Percentiles rank a stretch among this genome's conserved stretches.
Conservation (phyloP, 2,888 invertebrate species). For the Lamellibrachia columna region DNA sequence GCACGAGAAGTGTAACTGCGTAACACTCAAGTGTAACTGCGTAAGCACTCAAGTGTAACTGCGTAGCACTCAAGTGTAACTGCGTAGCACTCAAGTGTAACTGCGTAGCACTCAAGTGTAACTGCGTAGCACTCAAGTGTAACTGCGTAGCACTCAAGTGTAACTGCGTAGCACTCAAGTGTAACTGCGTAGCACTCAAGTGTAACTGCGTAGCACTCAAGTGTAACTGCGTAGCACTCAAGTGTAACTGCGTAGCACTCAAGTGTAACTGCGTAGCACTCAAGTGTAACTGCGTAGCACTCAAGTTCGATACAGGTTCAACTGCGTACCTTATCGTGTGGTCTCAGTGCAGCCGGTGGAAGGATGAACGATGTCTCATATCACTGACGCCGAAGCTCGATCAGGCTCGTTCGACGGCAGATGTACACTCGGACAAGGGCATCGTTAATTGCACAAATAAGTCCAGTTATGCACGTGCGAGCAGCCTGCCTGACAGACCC, state of each 20-base stretch:
- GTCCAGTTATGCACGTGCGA: constrained; percentile 1
- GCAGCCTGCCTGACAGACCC: not conserved
- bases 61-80: not conserved
- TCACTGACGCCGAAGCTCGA: not conserved
- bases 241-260: not conserved
- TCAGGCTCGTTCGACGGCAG: not conserved
- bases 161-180: not conserved
- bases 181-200: not conserved
- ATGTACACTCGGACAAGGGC: not conserved
- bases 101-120: too few relatives aligned
- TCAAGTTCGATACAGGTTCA: not conserved
- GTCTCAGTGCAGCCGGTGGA: not conserved
- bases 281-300: not conserved
- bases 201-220: too few relatives aligned
- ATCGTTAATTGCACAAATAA: not conserved
- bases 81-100: not conserved
- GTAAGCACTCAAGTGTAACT: too few relatives aligned
- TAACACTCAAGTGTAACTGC: too few relatives aligned
- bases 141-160: too few relatives aligned
- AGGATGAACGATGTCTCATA: not conserved
- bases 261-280: too few relatives aligned
- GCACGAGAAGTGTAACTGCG: not conserved
- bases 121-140: not conserved
- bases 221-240: not conserved
- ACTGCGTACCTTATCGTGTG: not conserved